Base-by-base conservation (phyloP, 2,888 invertebrate genomes). In the Pyrrhia umbra region DNA sequence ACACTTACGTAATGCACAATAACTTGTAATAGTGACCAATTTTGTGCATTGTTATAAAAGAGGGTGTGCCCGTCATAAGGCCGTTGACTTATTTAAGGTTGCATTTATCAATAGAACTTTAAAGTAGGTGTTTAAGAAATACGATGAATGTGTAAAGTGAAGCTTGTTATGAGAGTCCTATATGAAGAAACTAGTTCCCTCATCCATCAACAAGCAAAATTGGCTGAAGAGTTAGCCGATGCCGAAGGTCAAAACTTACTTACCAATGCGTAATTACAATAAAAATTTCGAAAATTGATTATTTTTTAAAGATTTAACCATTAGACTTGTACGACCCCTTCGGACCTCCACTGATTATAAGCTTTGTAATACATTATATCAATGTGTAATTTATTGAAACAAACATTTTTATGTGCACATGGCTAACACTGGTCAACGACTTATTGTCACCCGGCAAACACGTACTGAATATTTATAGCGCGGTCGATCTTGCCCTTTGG, bases 391-490 rank as follows among this genome's bases (percentile, higher is more conserved):
- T 42, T 69, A 51, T 57, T 39, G 47, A 58, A 50, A 47, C 10
- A 47, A 61, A 34, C 20, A 42, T 47, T 63, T 62, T 63, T 60
- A 47, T 58, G 47, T 46, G 13, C 50, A 50, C 56, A 75, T 55
- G n/a, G 6, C 40, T 49, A 77, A n/a, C n/a, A 57, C 75, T 66
- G 69, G 73, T 79, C 81, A 75, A 69, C 55, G 69, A 66, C 71
- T 79, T 55, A 65, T 68, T 68, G 80, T 71, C 81, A 81, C 75
- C 75, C 62, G 74, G 80, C 81, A 81, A 79, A 81, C 61, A 78
- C 71, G 63, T 66, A 79, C 66, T 86, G 84, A 84, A 87, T 88
- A 88, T 88, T 82, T 80, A 87, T 82, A 60, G 57, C 82, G 69
- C 81, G 81, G 68, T 67, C 75, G 71, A 77, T 80, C 79, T 77